Conservation (phyloP, 2,888 invertebrate genomes). For the Harpagoxenus sublaevis region DNA sequence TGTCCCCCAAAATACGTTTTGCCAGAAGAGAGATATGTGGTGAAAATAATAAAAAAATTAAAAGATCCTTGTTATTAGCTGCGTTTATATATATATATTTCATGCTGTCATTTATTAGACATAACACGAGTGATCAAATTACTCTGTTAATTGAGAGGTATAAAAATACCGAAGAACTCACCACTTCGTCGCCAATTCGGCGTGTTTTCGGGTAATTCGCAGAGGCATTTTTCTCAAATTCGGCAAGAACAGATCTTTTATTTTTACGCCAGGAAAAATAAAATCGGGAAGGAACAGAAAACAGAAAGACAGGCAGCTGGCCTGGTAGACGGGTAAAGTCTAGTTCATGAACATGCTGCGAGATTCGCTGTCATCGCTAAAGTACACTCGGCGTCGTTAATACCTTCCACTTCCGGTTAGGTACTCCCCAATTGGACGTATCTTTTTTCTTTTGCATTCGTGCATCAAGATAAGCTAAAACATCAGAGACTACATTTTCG, state of each 20-base stretch:
- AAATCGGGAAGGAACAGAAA: not conserved
- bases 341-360: not conserved
- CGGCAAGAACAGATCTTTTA: not conserved
- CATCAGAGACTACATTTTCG: too few relatives aligned
- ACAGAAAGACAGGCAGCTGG: not conserved
- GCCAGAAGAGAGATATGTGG: not conserved
- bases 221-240: constrained; percentile 49
- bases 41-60: constrained; percentile 13
- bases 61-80: not conserved
- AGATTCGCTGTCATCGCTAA: not conserved
- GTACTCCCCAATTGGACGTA: too few relatives aligned
- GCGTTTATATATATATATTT: not conserved
- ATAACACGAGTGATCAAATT: not conserved
- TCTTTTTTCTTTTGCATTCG: too few relatives aligned
- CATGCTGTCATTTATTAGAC: not conserved
- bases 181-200: constrained; percentile 60
- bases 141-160: not conserved
- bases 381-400: not conserved
- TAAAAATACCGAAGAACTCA: constrained; percentile 31
- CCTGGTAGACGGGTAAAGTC: not conserved
- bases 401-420: too few relatives aligned
- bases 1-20: not conserved
- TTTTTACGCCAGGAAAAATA: not conserved
- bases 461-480: too few relatives aligned
- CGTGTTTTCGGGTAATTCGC: constrained; percentile 50